Percentiles rank a stretch among this genome's conserved stretches.
phyloP scores from a whole-genome alignment of 2,113 vertebrate species.

The Hipposideros armiger region DNA sequence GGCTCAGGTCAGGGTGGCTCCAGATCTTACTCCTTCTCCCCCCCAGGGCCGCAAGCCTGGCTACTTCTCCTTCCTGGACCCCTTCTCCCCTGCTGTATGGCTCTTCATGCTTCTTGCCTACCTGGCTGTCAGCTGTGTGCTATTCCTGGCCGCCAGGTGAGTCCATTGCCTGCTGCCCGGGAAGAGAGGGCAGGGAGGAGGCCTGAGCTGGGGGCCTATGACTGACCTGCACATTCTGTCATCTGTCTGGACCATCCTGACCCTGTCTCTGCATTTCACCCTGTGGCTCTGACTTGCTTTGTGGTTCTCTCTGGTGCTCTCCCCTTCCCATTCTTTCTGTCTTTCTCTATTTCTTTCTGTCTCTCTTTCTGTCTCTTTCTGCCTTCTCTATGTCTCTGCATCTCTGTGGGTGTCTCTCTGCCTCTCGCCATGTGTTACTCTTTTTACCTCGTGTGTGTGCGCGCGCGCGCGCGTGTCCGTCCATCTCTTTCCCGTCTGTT shows the following conservation, averaged over 20 bases:
- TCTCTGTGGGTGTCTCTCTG: background rate
- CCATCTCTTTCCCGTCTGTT: background rate
- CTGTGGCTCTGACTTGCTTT: background rate
- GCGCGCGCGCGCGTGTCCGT: background rate
- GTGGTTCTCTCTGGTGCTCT: background rate
- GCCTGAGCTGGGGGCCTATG: background rate
- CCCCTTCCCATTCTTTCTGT: background rate
- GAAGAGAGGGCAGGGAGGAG: background rate
- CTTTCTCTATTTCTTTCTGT: background rate
- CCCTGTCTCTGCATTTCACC: background rate
- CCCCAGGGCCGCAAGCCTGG: conserved; percentile 94
- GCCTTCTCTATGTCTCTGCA: background rate
- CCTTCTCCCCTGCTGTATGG: conserved; percentile 97
- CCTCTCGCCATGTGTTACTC: background rate
- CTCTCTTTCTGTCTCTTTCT: background rate
- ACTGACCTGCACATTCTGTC: too few species aligned
- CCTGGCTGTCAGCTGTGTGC: conserved; percentile 95
- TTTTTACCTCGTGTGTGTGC: background rate
- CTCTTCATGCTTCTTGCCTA: conserved; percentile 97
- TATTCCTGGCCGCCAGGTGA: conserved; percentile 96
- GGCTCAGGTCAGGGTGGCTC: background rate
- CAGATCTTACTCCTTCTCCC: conserved; percentile 46
- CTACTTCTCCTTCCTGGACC: conserved; percentile 97
- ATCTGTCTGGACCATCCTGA: background rate
- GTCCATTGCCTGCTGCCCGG: background rate